Conservation (phyloP, 2,888 invertebrate genomes). For the Nemotelus nigrinus region DNA sequence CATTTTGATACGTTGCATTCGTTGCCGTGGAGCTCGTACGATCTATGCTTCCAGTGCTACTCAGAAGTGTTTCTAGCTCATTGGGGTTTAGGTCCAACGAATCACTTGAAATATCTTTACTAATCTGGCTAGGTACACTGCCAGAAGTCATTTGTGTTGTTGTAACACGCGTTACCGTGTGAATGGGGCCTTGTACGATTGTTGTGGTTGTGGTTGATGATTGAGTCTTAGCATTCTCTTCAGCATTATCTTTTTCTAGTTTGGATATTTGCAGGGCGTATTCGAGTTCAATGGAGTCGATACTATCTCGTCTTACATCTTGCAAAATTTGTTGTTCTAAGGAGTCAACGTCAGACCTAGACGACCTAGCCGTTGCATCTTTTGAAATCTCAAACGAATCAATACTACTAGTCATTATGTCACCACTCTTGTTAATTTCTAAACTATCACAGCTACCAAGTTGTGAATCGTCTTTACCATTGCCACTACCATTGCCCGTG, state of each 20-base stretch:
- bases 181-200: constrained; percentile 49
- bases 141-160: constrained; percentile 35
- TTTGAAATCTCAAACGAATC: constrained; percentile 66
- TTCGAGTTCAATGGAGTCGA: constrained; percentile 63
- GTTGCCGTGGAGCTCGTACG: constrained; percentile 83
- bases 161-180: constrained; percentile 46
- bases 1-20: constrained; percentile 84
- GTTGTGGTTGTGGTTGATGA: constrained; percentile 56
- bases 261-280: constrained; percentile 48
- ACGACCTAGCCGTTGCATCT: constrained; percentile 61
- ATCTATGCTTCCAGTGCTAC: constrained; percentile 79
- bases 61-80: constrained; percentile 69
- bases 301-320: constrained; percentile 60
- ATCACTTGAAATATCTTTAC: constrained; percentile 62
- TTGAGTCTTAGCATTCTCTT: constrained; percentile 52
- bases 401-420: constrained; percentile 70
- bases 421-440: constrained; percentile 70
- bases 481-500: constrained; percentile 64
- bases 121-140: constrained; percentile 52
- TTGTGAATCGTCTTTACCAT: constrained; percentile 66
- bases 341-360: constrained; percentile 60
- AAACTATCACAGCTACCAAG: constrained; percentile 76
- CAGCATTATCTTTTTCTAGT: constrained; percentile 54
- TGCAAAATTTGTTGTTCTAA: constrained; percentile 60
- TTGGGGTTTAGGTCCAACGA: constrained; percentile 63